A percentile compares a stretch with the other conserved stretches of the same genome.
Conservation (phyloP, 2,113 vertebrate species). For the Bolborhynchus lineola region DNA sequence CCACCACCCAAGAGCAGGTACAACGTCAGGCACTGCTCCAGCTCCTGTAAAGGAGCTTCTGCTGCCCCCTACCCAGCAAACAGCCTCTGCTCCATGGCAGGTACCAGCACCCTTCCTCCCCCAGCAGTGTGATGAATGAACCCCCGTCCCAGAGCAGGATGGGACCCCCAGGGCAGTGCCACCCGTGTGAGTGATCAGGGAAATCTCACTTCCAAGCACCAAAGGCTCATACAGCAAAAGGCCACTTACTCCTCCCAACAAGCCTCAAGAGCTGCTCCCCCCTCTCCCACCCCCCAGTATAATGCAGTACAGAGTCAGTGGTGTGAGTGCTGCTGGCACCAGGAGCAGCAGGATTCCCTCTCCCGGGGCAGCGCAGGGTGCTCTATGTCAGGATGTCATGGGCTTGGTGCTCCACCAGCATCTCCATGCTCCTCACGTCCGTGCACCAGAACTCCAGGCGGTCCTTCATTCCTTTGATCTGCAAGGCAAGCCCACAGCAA, state of each 20-base stretch:
- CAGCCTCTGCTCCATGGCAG: neutral
- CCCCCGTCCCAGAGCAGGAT: neutral
- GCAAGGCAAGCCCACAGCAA: neutral
- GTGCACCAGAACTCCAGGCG: slow-evolving; percentile 95
- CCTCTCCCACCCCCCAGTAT: neutral
- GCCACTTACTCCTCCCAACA: slow-evolving; percentile 38
- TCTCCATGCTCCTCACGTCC: slow-evolving; percentile 95
- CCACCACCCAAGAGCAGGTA: neutral
- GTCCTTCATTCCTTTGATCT: slow-evolving; percentile 98
- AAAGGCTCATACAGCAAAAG: slow-evolving; percentile 56
- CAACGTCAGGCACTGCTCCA: neutral
- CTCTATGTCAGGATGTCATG: slow-evolving; percentile 94
- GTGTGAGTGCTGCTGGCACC: slow-evolving; percentile 9
- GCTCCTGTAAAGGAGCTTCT: neutral
- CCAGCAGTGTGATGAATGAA: neutral
- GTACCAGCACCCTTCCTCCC: neutral
- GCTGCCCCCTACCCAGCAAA: neutral
- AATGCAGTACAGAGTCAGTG: slow-evolving; percentile 48
- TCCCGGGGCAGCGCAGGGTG: neutral
- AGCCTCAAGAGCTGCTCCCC: neutral
- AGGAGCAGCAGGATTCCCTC: neutral
- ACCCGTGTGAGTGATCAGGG: neutral
- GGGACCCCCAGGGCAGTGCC: neutral
- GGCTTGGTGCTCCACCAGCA: slow-evolving; percentile 96
- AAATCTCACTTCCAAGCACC: slow-evolving; percentile 50